phyloP scores from a whole-genome alignment of 2,888 invertebrate genomes.

The Macrophya annulata region DNA sequence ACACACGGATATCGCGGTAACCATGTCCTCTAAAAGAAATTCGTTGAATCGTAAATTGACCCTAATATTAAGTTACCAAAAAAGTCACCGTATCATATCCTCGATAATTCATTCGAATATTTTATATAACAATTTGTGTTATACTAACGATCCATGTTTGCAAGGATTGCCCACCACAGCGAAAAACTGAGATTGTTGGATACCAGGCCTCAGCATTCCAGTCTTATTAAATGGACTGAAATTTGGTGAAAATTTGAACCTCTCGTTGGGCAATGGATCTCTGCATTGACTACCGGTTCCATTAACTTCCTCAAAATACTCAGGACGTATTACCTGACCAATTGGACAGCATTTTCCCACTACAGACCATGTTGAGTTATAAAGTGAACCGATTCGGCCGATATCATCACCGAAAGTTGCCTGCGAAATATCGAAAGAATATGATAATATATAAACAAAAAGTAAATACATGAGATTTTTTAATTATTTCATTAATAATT shows the following conservation, averaged over 20 bases:
- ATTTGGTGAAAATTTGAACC: conserved; percentile 80
- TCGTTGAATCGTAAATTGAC: background rate
- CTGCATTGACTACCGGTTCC: background rate
- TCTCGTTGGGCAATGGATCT: conserved; percentile 63
- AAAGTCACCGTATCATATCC: background rate
- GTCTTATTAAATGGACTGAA: conserved; percentile 82
- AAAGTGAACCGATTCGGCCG: background rate
- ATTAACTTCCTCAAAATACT: background rate
- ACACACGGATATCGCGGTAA: no score
- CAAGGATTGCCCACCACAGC: conserved; percentile 83
- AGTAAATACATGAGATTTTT: background rate
- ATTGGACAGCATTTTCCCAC: conserved; percentile 74
- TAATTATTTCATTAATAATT: background rate
- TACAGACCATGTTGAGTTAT: conserved; percentile 63
- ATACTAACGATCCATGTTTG: conserved; percentile 80
- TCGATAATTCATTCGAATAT: background rate
- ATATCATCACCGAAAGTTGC: conserved; percentile 4
- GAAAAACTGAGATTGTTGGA: conserved; percentile 80
- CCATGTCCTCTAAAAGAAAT: background rate
- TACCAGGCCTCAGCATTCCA: conserved; percentile 77
- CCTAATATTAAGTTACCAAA: background rate
- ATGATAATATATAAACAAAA: background rate
- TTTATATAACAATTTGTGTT: background rate
- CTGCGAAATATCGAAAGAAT: background rate
- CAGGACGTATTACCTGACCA: conserved; percentile 64